Evolutionary conservation across 2,797 vertebrate species (phyloP).

Genomic region (Tenualosa ilisha): DNA sequence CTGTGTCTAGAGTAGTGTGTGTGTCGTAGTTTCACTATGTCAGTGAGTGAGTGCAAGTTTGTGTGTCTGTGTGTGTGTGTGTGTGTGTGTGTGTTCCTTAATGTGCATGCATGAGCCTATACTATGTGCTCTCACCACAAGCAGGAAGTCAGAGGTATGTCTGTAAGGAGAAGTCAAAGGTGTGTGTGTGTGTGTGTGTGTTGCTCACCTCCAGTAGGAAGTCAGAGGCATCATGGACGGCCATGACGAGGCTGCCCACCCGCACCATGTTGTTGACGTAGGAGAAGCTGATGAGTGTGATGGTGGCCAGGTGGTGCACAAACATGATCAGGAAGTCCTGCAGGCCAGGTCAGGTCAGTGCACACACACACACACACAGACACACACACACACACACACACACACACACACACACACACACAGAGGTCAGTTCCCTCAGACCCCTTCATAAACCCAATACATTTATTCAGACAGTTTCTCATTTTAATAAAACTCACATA

Average conservation of each 20-base stretch:
- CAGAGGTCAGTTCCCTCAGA: not conserved
- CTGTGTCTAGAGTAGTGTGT: not conserved
- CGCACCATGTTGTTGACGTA: constrained; percentile 94
- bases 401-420: not conserved
- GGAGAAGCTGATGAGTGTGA: constrained; percentile 89
- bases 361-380: not conserved
- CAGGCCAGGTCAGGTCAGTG: not conserved
- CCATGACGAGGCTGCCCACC: constrained; percentile 87
- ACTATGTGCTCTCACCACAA: no score
- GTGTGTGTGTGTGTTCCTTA: not conserved
- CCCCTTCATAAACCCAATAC: no score
- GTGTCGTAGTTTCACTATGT: no score
- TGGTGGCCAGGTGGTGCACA: constrained; percentile 89
- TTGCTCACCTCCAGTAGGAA: constrained; percentile 89
- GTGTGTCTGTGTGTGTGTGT: not conserved
- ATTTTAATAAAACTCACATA: no score
- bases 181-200: constrained; percentile 7
- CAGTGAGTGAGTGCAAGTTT: no score
- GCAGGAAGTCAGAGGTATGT: no score
- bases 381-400: constrained; percentile 7
- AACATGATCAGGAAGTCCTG: constrained; percentile 98
- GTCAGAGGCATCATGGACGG: constrained; percentile 89
- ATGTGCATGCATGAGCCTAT: no score
- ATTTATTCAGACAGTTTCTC: no score
- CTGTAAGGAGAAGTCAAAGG: not conserved